Base-by-base conservation (phyloP, 1,140 invertebrate species). In the Drosophila neocordata region DNA sequence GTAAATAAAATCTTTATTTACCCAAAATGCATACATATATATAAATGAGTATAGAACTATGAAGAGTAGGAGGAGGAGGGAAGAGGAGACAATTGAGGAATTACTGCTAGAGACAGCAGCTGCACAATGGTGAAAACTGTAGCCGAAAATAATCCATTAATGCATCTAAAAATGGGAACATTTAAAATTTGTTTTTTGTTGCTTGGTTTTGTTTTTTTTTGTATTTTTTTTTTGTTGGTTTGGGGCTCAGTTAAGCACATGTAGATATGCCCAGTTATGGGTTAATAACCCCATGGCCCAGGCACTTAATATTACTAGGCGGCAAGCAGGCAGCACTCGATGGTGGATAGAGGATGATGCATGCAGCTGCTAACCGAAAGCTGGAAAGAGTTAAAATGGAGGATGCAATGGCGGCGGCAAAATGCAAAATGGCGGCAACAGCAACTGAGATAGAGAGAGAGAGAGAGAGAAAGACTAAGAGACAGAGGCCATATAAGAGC, bases 261-360 rank as follows among this genome's bases (percentile, higher is more conserved):
- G 79, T 82, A 82, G 77, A 48, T 48, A 48, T 48, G 41, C 78
- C 79, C 79, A 82, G 64, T 82, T 82, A 82, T 82, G 79, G 79
- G 79, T 82, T 82, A 82, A 82, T 82, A 82, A 82, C 79, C 79
- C 76, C 77, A 68, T 48, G 41, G 66, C 76, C 62, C 73, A 67
- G 62, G 55, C 68, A 84, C 81, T 84, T 84, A 77, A 79, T 84
- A 84, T 84, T 84, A 77, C 81, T 82, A 73, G 73, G 51, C 55
- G 55, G 55, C 24, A 77, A 48, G 72, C 53, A 60, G 48, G 31
- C 55, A 73, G 57, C 62, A 65, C 70, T 69, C 61, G 60, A 73
- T 72, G 62, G 34, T 1, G 27, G 11, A 52, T 4, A 22, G 31
- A n/a, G 5, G 68, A 60, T 41, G 65, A 41, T 73, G 66, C 69